A percentile compares a stretch with the other conserved stretches of the same genome.
Conservation (phyloP, 2,113 vertebrate genomes). For the Rhinopomastus cyanomelas region DNA sequence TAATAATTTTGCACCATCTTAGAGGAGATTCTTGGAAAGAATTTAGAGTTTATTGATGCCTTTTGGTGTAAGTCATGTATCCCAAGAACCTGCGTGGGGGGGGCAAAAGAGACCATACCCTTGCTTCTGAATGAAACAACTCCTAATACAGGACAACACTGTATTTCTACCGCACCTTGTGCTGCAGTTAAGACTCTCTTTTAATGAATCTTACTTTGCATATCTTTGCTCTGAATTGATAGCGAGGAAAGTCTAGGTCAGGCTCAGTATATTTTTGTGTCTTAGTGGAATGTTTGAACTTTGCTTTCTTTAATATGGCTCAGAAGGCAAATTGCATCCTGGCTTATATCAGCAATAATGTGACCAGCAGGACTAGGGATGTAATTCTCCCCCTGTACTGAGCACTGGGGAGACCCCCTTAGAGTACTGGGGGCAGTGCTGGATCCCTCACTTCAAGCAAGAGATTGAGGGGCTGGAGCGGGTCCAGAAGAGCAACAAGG, state of each 20-base stretch:
- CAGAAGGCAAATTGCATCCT: too few relatives aligned
- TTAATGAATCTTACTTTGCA: background rate
- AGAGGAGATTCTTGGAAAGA: conserved; percentile 14
- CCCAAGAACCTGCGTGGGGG: background rate
- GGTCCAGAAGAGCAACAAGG: too few relatives aligned
- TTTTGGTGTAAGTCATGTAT: background rate
- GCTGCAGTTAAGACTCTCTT: background rate
- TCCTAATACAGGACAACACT: background rate
- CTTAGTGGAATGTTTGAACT: background rate
- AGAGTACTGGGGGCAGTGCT: too few relatives aligned
- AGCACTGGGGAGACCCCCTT: too few relatives aligned
- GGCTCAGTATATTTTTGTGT: background rate
- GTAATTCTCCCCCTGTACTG: too few relatives aligned
- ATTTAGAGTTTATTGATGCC: conserved; percentile 1
- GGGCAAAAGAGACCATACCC: background rate
- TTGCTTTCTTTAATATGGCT: too few relatives aligned
- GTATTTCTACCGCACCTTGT: background rate
- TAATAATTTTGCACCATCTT: background rate
- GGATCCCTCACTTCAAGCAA: too few relatives aligned
- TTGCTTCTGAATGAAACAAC: conserved; percentile 1
- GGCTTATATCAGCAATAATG: too few relatives aligned
- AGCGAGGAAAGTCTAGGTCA: background rate
- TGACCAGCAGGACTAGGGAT: too few relatives aligned
- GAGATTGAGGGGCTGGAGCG: too few relatives aligned
- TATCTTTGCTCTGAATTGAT: background rate